Percentiles rank a stretch among this genome's conserved stretches.
phyloP scores from a whole-genome alignment of 2,797 vertebrate genomes.

The Channallabes apus region DNA sequence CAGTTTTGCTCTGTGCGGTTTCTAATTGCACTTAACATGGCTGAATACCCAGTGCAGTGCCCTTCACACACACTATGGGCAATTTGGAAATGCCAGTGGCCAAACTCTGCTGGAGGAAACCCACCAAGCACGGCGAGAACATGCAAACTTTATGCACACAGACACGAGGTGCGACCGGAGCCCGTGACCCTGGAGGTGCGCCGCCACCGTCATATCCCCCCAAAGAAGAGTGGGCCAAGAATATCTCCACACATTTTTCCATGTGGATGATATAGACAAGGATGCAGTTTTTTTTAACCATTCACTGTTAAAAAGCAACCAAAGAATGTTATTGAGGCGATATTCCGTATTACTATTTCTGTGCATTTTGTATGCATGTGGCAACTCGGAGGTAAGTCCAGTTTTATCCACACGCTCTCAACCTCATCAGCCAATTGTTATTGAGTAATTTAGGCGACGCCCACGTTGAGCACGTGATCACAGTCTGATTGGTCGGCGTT shows the following conservation, averaged over 20 bases:
- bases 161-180: too few species aligned
- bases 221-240: background rate
- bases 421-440: background rate
- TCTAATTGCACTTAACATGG: too few species aligned
- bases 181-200: too few species aligned
- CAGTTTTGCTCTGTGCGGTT: too few species aligned
- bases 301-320: too few species aligned
- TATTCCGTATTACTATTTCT: background rate
- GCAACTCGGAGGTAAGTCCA: background rate
- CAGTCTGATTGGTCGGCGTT: background rate
- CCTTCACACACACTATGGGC: too few species aligned
- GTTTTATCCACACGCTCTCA: rapidly evolving
- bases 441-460: background rate
- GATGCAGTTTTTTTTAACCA: background rate
- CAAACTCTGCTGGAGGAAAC: background rate
- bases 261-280: background rate
- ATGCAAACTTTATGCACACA: too few species aligned
- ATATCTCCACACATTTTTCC: background rate
- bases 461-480: background rate
- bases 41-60: too few species aligned
- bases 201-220: background rate
- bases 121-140: background rate
- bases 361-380: background rate
- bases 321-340: background rate
- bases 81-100: too few species aligned